These are phyloP conservation scores for Phymanthus crucifer DNA, from an alignment of 92 coral and sea anemone species.

Conservation along the genomic window DNA sequence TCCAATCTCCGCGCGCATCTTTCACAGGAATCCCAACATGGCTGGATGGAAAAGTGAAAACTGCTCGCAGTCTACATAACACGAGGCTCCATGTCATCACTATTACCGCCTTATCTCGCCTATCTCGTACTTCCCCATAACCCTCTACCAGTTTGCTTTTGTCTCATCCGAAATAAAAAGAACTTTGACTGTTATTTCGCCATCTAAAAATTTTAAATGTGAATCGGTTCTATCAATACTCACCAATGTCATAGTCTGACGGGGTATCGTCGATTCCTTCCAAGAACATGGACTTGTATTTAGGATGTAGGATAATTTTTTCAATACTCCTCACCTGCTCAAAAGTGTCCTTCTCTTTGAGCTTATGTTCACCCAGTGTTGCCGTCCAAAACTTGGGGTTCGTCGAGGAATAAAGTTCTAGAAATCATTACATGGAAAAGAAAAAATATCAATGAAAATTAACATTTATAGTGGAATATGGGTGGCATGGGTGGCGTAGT, in stretches of 20 bases:
- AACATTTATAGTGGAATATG: no score
- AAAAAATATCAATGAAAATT: neutral
- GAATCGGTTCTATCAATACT: neutral
- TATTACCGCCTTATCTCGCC: no score
- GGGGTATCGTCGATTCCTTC: conserved; percentile 46
- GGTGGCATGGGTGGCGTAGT: no score
- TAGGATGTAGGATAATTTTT: conserved; percentile 47
- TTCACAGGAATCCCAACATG: no score
- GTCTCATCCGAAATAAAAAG: no score
- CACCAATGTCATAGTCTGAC: conserved; percentile 64
- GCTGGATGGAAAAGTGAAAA: no score
- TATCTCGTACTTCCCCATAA: no score
- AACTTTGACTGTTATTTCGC: no score
- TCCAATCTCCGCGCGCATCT: no score
- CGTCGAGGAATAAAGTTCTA: conserved; percentile 24
- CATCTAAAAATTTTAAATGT: neutral
- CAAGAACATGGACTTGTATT: conserved; percentile 56
- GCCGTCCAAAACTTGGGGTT: conserved; percentile 51
- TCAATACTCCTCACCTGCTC: conserved; percentile 50
- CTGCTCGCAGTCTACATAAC: no score
- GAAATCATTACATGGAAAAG: neutral
- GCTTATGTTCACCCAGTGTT: conserved; percentile 54
- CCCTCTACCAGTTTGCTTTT: no score
- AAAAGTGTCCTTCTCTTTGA: conserved; percentile 49
- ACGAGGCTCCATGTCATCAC: no score